Conservation (phyloP, 2,888 invertebrate species). For the Aphodius granarius region DNA sequence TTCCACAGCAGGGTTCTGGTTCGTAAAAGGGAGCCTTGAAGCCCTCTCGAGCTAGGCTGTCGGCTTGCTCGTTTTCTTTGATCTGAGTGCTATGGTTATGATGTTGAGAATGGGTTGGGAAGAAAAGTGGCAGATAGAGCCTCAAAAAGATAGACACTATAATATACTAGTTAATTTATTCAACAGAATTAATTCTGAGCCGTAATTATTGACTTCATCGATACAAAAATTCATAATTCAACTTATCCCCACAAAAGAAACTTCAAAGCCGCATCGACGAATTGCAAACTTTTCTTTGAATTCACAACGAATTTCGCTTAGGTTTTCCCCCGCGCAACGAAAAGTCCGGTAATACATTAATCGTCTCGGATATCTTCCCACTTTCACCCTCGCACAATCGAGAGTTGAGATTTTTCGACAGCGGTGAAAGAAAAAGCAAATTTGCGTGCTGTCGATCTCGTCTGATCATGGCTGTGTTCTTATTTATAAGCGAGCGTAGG, state of each 20-base stretch:
- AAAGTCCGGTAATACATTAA: background rate
- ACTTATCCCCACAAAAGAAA: background rate
- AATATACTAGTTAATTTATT: too few species aligned
- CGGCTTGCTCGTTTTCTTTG: too few species aligned
- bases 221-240: background rate
- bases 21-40: too few species aligned
- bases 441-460: background rate
- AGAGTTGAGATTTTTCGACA: background rate
- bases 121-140: too few species aligned
- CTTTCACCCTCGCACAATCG: background rate
- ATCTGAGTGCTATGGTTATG: too few species aligned
- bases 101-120: too few species aligned
- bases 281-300: background rate
- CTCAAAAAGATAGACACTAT: too few species aligned
- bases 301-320: background rate
- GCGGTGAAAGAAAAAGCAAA: background rate
- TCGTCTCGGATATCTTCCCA: background rate
- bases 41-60: too few species aligned
- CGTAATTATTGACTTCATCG: background rate
- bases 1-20: too few species aligned
- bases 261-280: background rate
- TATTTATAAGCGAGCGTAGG: background rate
- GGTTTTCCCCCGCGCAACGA: background rate
- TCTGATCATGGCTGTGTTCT: background rate
- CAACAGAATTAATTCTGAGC: background rate